phyloP scores from a whole-genome alignment of 1,140 invertebrate genomes.

The Heliconius nattereri region DNA sequence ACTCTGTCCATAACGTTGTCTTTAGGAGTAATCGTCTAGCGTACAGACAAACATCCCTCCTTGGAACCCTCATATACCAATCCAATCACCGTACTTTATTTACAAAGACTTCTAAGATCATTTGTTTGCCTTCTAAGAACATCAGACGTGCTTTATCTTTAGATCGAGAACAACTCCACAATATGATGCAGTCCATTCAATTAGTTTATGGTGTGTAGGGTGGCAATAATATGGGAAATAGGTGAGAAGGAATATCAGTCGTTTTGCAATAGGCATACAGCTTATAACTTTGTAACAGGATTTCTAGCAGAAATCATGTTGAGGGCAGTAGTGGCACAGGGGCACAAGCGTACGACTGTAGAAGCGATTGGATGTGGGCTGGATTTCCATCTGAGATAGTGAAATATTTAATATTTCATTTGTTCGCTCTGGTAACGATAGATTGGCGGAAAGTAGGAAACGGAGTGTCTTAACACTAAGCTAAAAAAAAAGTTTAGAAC shows the following conservation, averaged over 20 bases:
- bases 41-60: slow-evolving; percentile 5
- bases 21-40: background rate
- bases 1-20: background rate
- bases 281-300: background rate
- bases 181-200: slow-evolving; percentile 37
- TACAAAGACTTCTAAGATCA: slow-evolving; percentile 38
- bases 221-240: background rate
- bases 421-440: too few species aligned
- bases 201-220: slow-evolving; percentile 36
- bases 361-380: too few species aligned
- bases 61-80: background rate
- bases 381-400: too few species aligned
- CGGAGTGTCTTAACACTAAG: too few species aligned
- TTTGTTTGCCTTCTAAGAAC: slow-evolving; percentile 33
- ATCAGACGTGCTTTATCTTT: slow-evolving; percentile 37
- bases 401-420: too few species aligned
- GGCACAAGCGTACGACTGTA: too few species aligned
- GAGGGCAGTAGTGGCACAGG: too few species aligned
- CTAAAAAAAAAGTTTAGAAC: background rate
- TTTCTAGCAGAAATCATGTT: background rate
- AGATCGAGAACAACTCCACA: slow-evolving; percentile 34
- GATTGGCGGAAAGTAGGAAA: too few species aligned
- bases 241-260: background rate
- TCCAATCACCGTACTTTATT: slow-evolving; percentile 24
- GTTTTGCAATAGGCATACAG: background rate